Conservation (phyloP, 2,113 vertebrate genomes). For the Phylloscopus whistleri region DNA sequence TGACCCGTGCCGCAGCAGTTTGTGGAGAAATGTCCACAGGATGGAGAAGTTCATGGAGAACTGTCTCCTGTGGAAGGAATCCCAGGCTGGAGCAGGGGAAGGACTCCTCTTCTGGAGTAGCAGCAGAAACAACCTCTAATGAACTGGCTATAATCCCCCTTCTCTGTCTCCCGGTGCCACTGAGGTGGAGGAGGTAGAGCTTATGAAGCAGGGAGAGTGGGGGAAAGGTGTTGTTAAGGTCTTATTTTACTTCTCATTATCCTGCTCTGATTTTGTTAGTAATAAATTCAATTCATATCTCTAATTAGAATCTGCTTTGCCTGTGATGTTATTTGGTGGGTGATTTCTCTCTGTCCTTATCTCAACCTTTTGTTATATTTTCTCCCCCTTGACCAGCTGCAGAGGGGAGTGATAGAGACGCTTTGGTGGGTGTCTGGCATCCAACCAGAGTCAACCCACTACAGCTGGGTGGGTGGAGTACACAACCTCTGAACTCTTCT, state of each 20-base stretch:
- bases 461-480: neutral
- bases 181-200: neutral
- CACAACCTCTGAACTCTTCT: neutral
- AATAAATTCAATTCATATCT: neutral
- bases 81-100: neutral
- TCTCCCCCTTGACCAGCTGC: neutral
- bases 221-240: neutral
- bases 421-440: neutral
- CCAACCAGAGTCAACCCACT: neutral
- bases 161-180: neutral
- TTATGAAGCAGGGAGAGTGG: neutral
- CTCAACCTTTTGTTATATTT: neutral
- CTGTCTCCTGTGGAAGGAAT: neutral
- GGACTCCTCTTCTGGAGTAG: neutral
- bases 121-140: neutral
- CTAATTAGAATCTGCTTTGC: neutral
- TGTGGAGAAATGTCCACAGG: neutral
- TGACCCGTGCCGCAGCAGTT: neutral
- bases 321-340: neutral
- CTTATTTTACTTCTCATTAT: neutral
- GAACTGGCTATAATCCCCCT: neutral
- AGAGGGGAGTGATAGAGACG: neutral
- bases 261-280: neutral
- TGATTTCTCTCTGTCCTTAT: neutral
- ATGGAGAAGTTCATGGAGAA: neutral